Evolutionary conservation across 2,113 vertebrate genomes (phyloP).

Genomic region (Cryptotis parvus): DNA sequence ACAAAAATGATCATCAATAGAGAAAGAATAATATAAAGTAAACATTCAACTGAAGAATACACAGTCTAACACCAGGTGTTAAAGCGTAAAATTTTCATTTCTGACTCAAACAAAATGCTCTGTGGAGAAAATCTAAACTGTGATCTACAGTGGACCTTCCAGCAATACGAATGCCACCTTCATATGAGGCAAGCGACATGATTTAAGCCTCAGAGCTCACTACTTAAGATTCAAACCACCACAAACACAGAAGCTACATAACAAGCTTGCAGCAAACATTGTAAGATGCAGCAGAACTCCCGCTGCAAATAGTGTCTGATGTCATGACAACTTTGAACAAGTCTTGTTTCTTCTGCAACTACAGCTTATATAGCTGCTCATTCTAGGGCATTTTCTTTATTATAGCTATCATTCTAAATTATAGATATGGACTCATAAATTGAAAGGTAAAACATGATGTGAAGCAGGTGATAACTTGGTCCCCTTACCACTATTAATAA

Average conservation of each 20-base stretch:
- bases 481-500: neutral
- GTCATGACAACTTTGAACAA: too few species aligned
- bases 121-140: neutral
- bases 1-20: neutral
- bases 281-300: neutral
- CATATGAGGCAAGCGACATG: accelerated
- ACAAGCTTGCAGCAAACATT: neutral
- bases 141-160: neutral
- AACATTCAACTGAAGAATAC: too few species aligned
- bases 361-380: neutral
- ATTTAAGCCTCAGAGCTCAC: neutral
- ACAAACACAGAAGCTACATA: neutral
- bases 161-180: accelerated
- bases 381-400: neutral
- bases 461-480: neutral
- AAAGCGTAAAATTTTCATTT: neutral
- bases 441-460: neutral
- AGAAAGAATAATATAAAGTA: neutral
- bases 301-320: neutral
- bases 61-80: neutral
- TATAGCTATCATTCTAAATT: neutral
- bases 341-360: neutral
- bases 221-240: neutral
- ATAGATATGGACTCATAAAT: neutral
- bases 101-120: neutral